Base-by-base conservation (phyloP, 2,113 vertebrate species). In the Dipodomys ordii region DNA sequence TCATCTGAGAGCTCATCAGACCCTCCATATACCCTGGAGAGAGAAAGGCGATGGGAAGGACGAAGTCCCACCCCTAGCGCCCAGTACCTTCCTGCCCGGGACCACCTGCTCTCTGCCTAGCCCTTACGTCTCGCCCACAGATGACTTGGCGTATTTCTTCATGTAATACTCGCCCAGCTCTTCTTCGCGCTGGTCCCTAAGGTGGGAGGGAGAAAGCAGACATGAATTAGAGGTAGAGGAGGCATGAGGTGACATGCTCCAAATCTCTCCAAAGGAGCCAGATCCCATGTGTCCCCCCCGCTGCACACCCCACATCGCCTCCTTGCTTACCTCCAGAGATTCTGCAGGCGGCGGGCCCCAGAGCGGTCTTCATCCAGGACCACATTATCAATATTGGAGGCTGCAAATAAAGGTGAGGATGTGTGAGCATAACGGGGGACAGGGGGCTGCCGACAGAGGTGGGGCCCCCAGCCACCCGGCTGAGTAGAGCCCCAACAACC, bases 101-200 rank as follows among this genome's bases (percentile, higher is more conserved):
- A 76, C 28, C 68, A 1, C 76, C 32, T 9, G 18, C 69, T 5
- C 22, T n/a, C 9, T 2, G 0, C 9, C 25, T 12, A 0, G 98
- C 98, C 81, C 97, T 99, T 97, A 99, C 99, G 99, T 99, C 88
- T 99, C 99, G 6, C 99, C 99, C 83, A 98, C 98, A 0, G 99
- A 99, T 0, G 99, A 98, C 95, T 99, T 99, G 94, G 99, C 99
- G 0, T 99, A 99, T 95, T 99, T 99, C 96, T 99, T 99, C 99
- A 99, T 99, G 97, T 99, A 99, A 95, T 99, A 99, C 90, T 99
- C 99, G 3, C 99, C 99, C 94, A 99, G 94, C 6, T 99, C 99
- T 96, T 99, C 99, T 89, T 99, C 99, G 32, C 99, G 98, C 90
- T 99, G 99, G 93, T 99, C 99, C 97, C 99, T 99, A 97, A 0